A percentile compares a stretch with the other conserved stretches of the same genome.
Evolutionary conservation across 2,113 vertebrate genomes (phyloP).

Genomic region (Ciconia boyciana): DNA sequence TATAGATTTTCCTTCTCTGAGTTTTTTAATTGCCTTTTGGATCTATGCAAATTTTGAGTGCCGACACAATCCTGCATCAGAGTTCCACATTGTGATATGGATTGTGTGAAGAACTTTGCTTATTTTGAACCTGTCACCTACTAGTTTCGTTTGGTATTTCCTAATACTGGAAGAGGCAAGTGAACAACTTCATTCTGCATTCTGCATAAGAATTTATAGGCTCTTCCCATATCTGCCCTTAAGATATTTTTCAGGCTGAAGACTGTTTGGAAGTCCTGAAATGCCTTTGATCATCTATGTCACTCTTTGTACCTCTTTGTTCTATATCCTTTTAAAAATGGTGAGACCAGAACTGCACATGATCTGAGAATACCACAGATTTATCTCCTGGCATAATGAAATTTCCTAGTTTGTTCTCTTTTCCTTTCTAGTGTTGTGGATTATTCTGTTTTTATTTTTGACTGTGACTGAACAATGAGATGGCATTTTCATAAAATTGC

Average conservation of each 20-base stretch:
- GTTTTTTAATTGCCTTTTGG: background rate
- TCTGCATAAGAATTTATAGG: background rate
- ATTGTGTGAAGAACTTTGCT: background rate
- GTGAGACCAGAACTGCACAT: background rate
- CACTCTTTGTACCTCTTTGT: background rate
- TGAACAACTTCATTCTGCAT: background rate
- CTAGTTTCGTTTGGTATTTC: background rate
- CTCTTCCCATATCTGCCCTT: background rate
- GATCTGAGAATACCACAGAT: background rate
- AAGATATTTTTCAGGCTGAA: background rate
- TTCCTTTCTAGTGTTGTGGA: background rate
- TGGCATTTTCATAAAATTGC: background rate
- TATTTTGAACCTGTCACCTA: background rate
- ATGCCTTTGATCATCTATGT: background rate
- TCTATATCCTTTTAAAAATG: background rate
- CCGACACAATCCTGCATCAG: background rate
- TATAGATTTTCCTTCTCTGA: background rate
- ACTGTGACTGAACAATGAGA: background rate
- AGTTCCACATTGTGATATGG: background rate
- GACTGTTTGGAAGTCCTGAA: constrained; percentile 2
- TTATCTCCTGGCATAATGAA: background rate
- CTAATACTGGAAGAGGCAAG: background rate
- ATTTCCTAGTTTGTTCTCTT: background rate
- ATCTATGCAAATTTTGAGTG: background rate
- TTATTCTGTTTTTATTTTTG: constrained; percentile 15